Evolutionary conservation across 2,113 vertebrate genomes (phyloP).

Genomic region (Cyanistes caeruleus): DNA sequence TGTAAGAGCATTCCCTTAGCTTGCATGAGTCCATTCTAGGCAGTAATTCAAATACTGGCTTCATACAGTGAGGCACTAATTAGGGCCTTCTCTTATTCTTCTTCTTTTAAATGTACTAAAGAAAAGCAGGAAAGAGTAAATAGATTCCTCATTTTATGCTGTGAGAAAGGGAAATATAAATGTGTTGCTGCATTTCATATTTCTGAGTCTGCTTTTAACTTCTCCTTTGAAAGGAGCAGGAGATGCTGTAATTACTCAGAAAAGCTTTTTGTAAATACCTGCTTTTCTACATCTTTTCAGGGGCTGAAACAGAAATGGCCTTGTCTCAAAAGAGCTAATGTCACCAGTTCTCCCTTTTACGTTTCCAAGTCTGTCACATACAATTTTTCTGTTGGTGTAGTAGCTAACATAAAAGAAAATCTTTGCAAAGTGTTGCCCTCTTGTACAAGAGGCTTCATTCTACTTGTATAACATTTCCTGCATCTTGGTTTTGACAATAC

Average conservation of each 20-base stretch:
- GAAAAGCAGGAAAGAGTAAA: not conserved
- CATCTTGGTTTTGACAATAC: not conserved
- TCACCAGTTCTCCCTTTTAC: not conserved
- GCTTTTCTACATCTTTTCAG: not conserved
- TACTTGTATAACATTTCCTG: not conserved
- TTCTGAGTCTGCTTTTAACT: not conserved
- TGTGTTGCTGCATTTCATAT: not conserved
- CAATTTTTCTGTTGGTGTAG: not conserved
- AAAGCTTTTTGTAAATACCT: conserved; percentile 10
- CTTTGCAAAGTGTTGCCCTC: not conserved
- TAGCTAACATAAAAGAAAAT: not conserved
- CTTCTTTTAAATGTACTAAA: not conserved
- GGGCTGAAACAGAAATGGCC: not conserved
- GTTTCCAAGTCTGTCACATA: not conserved
- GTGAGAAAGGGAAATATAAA: not conserved
- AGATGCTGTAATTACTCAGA: not conserved
- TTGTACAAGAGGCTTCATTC: not conserved
- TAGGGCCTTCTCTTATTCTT: not conserved
- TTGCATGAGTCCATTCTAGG: not conserved
- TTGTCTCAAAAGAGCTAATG: not conserved
- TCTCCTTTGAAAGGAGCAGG: not conserved
- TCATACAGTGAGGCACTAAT: not conserved
- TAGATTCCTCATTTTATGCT: not conserved
- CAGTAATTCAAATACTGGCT: not conserved
- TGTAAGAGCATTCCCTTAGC: not conserved